Percentiles rank a stretch among this genome's conserved stretches.
Evolutionary conservation across 2,113 vertebrate genomes (phyloP).

Genomic region (Porphyrio hochstetteri): DNA sequence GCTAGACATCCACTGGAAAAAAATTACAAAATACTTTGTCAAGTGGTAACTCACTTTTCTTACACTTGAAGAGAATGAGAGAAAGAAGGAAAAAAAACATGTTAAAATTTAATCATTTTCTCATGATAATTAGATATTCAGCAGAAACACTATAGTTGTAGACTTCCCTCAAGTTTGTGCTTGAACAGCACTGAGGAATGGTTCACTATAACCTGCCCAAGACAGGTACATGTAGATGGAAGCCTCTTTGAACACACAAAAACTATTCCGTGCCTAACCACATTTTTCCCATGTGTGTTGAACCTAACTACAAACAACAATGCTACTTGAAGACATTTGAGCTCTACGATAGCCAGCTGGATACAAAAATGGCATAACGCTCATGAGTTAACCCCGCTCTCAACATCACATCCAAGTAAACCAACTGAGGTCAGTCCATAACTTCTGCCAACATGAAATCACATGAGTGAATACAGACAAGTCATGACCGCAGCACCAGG

Average conservation of each 20-base stretch:
- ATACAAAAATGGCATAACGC: background rate
- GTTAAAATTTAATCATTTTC: background rate
- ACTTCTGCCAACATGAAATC: background rate
- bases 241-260: background rate
- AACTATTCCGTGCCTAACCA: background rate
- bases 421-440: background rate
- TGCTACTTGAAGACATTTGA: background rate
- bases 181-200: background rate
- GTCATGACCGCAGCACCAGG: background rate
- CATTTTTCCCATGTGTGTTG: accelerated
- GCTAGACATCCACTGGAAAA: background rate
- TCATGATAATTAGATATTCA: background rate
- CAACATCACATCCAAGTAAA: background rate
- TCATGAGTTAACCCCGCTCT: background rate
- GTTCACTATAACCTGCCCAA: background rate
- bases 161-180: background rate
- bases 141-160: background rate
- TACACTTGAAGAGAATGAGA: background rate
- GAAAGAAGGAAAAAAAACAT: accelerated
- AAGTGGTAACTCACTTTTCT: background rate
- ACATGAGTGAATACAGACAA: background rate
- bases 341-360: background rate
- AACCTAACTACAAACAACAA: background rate
- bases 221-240: background rate
- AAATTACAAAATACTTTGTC: background rate